Percentiles rank a stretch among this genome's conserved stretches.
These are phyloP conservation scores for human (Homo sapiens) DNA, from an alignment of 2,113 vertebrate genomes.

Conservation along the genomic window GRCh38 chr5:167426501-167427000, in stretches of 20 bases:
- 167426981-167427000: constrained; percentile 75
- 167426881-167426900: constrained; percentile 77
- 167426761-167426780: constrained; percentile 74
- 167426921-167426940: constrained; percentile 74
- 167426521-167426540: background rate
- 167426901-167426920: constrained; percentile 75
- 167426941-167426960: constrained; percentile 76
- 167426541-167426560: background rate
- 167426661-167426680: background rate
- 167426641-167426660: constrained; percentile 5
- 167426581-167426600: background rate
- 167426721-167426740: background rate
- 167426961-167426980: constrained; percentile 72
- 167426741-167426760: constrained; percentile 37
- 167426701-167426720: background rate
- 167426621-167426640: background rate
- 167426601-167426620: background rate
- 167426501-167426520: background rate
- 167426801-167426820: constrained; percentile 49
- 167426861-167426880: constrained; percentile 82
- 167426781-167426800: constrained; percentile 52
- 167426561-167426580: background rate
- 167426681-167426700: background rate
- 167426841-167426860: constrained; percentile 74
- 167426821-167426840: constrained; percentile 54